Evolutionary conservation across 2,888 invertebrate species (phyloP), one percentile per base, ranked within the genome.

Genomic region (Tenthredo scrophulariae): DNA sequence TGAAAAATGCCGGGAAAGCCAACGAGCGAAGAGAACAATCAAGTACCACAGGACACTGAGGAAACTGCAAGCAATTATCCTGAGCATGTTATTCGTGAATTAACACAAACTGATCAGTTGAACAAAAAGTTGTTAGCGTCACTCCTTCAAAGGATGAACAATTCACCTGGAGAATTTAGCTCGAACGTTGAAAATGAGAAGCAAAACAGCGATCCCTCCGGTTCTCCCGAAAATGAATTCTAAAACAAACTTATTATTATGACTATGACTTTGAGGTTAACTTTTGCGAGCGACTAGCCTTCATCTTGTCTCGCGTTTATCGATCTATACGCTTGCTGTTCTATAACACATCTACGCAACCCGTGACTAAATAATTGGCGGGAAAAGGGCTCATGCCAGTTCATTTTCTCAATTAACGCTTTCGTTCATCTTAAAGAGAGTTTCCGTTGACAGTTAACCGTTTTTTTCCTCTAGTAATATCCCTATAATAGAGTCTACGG

Each of bases 41-140:
- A 67, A 43, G 4, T 37, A 46, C 22, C 46, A n/a, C 40, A 70
- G 67, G 67, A 83, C 10, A 67, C 33, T 13, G 88, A 88, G 26
- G 89, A 88, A 85, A 88, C 84, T 33, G 88, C 87, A 22, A 86
- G 86, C 65, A 88, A 89, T 43, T 54, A 77, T 33, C 87, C 84
- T 5, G 86, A 89, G 15, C 88, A 88, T 50, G 89, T 89, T 40
- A 58, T 29, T 33, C 89, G 95, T 82, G 95, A 95, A 92, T 91
- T 95, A 86, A 95, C 95, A 15, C 95, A 95, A 92, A 96, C 96
- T 0, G 96, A 96, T 91, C 95, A 94, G 87, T 89, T 96, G 85
- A 96, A 96, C 91, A 96, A 96, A 91, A 95, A 95, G 89, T 93
- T 96, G 84, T 92, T 96, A 77, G 94, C 95, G 85, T 96, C 96